Evolutionary conservation across 2,797 vertebrate genomes (phyloP), one percentile per base, ranked within the genome.

Genomic region (Mormyrus hasselquistii): DNA sequence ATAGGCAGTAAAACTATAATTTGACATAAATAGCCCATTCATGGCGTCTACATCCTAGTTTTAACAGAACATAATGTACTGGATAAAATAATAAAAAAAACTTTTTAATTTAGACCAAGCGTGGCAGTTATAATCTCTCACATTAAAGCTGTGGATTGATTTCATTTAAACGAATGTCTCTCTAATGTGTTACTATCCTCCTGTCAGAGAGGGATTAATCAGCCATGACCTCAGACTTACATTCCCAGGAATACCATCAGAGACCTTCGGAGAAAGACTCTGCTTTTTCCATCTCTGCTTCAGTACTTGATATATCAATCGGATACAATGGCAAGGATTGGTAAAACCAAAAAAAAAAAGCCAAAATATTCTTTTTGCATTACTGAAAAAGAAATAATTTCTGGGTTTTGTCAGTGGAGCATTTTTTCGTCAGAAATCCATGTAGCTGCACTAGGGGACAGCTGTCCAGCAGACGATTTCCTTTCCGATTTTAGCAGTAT

Each of bases 161-260:
- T 59, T 87, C 86, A 87, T 53, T 4, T n/a, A 65, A 65, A 41
- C 38, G 38, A 62, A 38, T 22, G 57, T 59, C 38, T 62, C 57
- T 29, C 6, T 62, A 87, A 59, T 22, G 41, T 22, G 38, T 87
- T 62, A 87, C 59, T 49, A 41, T 87, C 16, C 59, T 73, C 49
- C 86, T 87, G 82, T 88, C 88, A 86, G 65, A 29, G 10, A 16
- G 87, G 83, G 88, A 91, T 90, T 87, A 90, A 87, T 86, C 89
- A 65, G 52, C 65, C 88, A 65, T 90, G 87, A 90, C 69, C 76
- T 22, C 86, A 62, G 34, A 44, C 38, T 87, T 44, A 87, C 19
- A 87, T 62, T n/a, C 38, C 62, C 55, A 41, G 55, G 57, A 87
- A 62, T 4, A 62, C 16, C 12, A 34, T 50, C 34, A n/a, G 57